Evolutionary conservation across 2,888 invertebrate species (phyloP), one percentile per base, ranked within the genome.

Genomic region (Xanthia icteritia): DNA sequence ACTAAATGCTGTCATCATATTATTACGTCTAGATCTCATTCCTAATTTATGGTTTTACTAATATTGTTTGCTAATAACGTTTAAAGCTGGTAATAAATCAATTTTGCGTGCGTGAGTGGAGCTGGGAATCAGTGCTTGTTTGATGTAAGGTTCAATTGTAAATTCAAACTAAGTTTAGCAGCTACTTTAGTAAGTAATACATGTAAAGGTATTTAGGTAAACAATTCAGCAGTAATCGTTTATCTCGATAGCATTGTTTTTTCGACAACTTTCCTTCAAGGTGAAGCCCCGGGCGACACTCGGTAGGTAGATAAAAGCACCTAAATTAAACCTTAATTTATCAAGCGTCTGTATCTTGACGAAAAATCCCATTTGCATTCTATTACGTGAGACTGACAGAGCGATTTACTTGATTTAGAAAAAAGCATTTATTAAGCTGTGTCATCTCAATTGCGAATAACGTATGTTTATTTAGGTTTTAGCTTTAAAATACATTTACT

Each of bases 331-430:
- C 79, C 82, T 88, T 85, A 85, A 87, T 87, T 86, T 86, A 88
- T 88, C 88, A 83, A 86, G 64, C 82, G 86, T 86, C 83, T 85
- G 80, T 86, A 86, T 87, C 84, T 88, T 79, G 82, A 83, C 74
- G 83, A 90, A 86, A 85, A 88, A 89, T 80, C 87, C 87, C 90
- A 88, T 89, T 91, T 90, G 89, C 89, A 90, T 90, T 91, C 89
- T 86, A 89, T 91, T 89, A 88, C 87, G 84, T 84, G 85, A 82
- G 90, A 91, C 88, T 90, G 92, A 89, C 89, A 89, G 88, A 84
- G 72, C 87, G 86, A 91, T 92, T 92, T 90, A 90, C 90, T 89
- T 86, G 81, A 74, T 79, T 84, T 73, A 77, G 83, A 76, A 84
- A 88, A 86, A 87, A 84, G 64, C 88, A 89, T 91, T 89, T 89